These are phyloP conservation scores for Himalopsyche japonica DNA, from an alignment of 2,888 invertebrate species.

Conservation along the genomic window DNA sequence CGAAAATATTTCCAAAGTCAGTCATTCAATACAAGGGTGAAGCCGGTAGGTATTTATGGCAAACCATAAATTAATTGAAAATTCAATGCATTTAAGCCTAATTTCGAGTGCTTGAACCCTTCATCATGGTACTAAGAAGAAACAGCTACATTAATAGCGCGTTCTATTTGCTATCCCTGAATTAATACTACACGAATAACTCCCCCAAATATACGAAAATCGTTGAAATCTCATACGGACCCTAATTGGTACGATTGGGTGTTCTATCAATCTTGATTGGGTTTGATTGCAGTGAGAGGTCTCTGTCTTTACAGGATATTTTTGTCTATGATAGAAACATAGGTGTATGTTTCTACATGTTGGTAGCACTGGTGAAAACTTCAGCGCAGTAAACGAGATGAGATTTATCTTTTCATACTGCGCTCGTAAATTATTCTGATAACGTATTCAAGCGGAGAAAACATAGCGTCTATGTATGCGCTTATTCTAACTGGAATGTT, in stretches of 20 bases:
- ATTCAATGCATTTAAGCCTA: too few relatives aligned
- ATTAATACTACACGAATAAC: background rate
- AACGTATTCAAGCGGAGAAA: background rate
- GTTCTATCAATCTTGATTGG: conserved; percentile 27
- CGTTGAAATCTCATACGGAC: background rate
- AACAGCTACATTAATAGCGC: too few relatives aligned
- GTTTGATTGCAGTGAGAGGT: background rate
- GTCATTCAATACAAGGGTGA: too few relatives aligned
- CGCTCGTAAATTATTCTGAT: background rate
- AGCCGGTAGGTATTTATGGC: too few relatives aligned
- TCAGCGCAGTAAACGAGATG: background rate
- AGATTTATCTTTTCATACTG: background rate
- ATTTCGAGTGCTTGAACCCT: too few relatives aligned
- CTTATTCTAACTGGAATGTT: background rate
- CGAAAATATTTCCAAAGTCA: too few relatives aligned
- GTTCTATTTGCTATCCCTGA: background rate
- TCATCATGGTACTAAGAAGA: too few relatives aligned
- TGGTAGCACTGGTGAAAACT: too few relatives aligned
- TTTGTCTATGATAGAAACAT: background rate
- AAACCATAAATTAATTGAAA: too few relatives aligned
- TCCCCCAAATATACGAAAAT: background rate
- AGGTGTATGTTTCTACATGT: too few relatives aligned
- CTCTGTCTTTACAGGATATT: background rate
- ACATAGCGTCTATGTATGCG: background rate
- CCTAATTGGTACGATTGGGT: conserved; percentile 25